Evolutionary conservation across 2,113 vertebrate species (phyloP), one percentile per base, ranked within the genome.

Genomic region (Gambusia holbrooki): DNA sequence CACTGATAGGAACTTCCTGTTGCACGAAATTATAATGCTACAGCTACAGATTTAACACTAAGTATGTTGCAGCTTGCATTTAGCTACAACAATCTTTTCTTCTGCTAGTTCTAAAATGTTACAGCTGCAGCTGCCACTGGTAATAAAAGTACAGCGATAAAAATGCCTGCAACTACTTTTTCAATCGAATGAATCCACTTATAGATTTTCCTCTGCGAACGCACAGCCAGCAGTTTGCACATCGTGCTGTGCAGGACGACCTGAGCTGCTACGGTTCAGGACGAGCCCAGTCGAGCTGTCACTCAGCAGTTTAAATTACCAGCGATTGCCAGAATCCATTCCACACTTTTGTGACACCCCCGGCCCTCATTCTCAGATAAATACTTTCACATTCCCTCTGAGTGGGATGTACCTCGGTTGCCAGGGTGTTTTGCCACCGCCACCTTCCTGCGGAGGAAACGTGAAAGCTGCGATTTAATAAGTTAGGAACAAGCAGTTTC

Each of bases 311-410:
- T 75, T 71, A 35, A 73, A 80, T 85, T 51, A 45, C 29, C 67
- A 75, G n/a, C 77, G 79, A 74, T 76, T 22, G 19, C 27, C 74
- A 9, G 69, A 64, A 17, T 72, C 17, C 30, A 29, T 58, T 62
- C 69, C 74, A 37, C 37, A 45, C 37, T 58, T 62, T 77, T 62
- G 35, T 35, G 40, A 66, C 67, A 64, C 40, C n/a, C 15, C 13
- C 33, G 6, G 58, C 65, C 81, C 80, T 87, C 68, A 73, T 75
- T 76, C 78, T 74, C 68, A 83, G 45, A 87, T 77, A 84, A 85
- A 92, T 83, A 91, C 85, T 87, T 87, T 87, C 69, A 80, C 78
- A 75, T 72, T 78, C 66, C 69, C 72, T 77, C 40, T 25, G 64
- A 82, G 84, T 42, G 6, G 29, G 63, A 32, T 66, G 75, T 69